Conservation (phyloP, 2,113 vertebrate genomes). For the Sminthopsis crassicaudata region DNA sequence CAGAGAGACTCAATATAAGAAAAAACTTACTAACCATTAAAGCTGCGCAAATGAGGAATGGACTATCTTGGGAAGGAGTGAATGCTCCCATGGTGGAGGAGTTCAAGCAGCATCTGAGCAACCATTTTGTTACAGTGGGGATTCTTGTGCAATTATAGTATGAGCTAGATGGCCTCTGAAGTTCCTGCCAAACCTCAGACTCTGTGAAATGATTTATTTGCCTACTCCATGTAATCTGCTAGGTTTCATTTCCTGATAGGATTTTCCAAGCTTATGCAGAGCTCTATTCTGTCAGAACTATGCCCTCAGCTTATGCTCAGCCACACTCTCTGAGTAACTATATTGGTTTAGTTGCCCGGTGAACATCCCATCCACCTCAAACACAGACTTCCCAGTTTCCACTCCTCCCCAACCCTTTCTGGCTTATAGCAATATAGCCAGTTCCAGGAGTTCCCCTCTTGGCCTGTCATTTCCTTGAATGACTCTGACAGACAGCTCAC, state of each 20-base stretch:
- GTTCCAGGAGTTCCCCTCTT: not conserved
- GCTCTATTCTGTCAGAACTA: not conserved
- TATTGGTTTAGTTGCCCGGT: not conserved
- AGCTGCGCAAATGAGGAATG: not conserved
- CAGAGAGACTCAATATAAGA: not conserved
- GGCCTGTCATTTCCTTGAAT: not conserved
- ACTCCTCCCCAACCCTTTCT: not conserved
- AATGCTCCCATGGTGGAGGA: not conserved
- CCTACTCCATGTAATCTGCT: not conserved
- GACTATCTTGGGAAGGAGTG: not conserved
- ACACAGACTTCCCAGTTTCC: not conserved
- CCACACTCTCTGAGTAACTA: not conserved
- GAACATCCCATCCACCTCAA: not conserved
- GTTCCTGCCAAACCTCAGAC: not conserved
- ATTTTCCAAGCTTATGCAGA: not conserved
- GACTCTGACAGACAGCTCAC: not conserved
- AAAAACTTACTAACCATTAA: not conserved
- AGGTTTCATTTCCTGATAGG: not conserved
- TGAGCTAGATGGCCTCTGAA: not conserved
- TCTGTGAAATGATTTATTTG: constrained; percentile 1
- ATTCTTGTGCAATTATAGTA: not conserved
- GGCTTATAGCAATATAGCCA: not conserved
- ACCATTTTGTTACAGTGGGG: not conserved
- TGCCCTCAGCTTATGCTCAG: not conserved
- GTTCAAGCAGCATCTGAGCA: not conserved